A percentile compares a stretch with the other conserved stretches of the same genome.
Evolutionary conservation across 1,140 invertebrate genomes (phyloP).

Genomic region (Tribolium madens): DNA sequence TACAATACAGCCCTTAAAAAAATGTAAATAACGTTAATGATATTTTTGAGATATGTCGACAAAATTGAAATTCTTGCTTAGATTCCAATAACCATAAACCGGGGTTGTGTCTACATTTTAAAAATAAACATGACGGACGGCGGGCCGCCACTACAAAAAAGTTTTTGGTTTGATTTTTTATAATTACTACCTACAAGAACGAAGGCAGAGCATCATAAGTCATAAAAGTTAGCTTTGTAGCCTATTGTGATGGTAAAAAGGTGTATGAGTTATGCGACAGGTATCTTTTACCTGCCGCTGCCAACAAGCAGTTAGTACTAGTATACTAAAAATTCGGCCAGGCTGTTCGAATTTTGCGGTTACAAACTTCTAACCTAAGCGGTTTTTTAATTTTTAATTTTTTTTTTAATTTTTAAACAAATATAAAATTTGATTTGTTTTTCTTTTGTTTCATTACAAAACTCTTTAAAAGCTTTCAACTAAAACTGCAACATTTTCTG

Average conservation of each 20-base stretch:
- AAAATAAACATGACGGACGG: constrained; percentile 36
- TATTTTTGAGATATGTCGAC: constrained; percentile 1
- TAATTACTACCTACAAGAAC: constrained; percentile 40
- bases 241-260: constrained; percentile 40
- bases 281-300: constrained; percentile 35
- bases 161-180: constrained; percentile 30
- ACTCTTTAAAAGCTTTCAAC: constrained; percentile 1
- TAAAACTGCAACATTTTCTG: constrained; percentile 4
- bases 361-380: too few relatives aligned
- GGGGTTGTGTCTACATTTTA: constrained; percentile 41
- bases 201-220: constrained; percentile 5
- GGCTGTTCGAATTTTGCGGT: not conserved
- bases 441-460: not conserved
- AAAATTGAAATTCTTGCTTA: constrained; percentile 38
- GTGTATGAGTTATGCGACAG: constrained; percentile 43
- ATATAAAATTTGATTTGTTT: too few relatives aligned
- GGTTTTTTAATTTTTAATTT: too few relatives aligned
- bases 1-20: constrained; percentile 31
- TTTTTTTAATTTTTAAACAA: too few relatives aligned
- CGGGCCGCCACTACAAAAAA: not conserved
- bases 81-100: constrained; percentile 22
- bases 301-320: not conserved
- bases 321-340: not conserved
- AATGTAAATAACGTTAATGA: constrained; percentile 41
- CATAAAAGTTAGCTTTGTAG: constrained; percentile 13